A percentile compares a stretch with the other conserved stretches of the same genome.
Evolutionary conservation across 2,797 vertebrate genomes (phyloP).

Genomic region (Phaenicophaeus curvirostris): DNA sequence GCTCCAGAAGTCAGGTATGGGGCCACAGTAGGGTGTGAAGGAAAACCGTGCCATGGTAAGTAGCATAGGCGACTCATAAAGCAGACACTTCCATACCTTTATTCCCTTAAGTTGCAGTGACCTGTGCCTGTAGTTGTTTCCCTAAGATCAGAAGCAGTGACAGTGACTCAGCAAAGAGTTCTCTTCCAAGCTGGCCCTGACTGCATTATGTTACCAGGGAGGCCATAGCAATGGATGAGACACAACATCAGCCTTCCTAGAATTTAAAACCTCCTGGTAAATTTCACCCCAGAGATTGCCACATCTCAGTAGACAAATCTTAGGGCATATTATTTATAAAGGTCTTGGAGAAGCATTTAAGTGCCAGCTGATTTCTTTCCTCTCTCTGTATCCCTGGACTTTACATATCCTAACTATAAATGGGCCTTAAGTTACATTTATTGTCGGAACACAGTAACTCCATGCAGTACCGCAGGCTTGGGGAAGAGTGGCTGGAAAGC

Average conservation of each 20-base stretch:
- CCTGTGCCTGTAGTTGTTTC: background rate
- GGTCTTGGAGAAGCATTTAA: background rate
- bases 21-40: background rate
- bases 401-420: background rate
- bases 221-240: background rate
- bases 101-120: background rate
- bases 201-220: background rate
- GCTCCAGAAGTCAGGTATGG: background rate
- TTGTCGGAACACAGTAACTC: too few relatives aligned
- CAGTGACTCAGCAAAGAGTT: conserved; percentile 27
- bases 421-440: background rate
- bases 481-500: too few relatives aligned
- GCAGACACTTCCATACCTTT: background rate
- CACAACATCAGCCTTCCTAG: background rate
- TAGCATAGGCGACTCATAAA: background rate
- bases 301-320: background rate
- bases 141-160: background rate
- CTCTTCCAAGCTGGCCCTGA: background rate
- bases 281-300: background rate
- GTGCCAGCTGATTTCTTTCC: background rate
- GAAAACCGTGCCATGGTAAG: background rate
- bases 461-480: too few relatives aligned
- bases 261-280: background rate
- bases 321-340: background rate
- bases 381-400: background rate